phyloP scores from a whole-genome alignment of 2,888 invertebrate genomes.

The Pyrocoelia pectoralis region DNA sequence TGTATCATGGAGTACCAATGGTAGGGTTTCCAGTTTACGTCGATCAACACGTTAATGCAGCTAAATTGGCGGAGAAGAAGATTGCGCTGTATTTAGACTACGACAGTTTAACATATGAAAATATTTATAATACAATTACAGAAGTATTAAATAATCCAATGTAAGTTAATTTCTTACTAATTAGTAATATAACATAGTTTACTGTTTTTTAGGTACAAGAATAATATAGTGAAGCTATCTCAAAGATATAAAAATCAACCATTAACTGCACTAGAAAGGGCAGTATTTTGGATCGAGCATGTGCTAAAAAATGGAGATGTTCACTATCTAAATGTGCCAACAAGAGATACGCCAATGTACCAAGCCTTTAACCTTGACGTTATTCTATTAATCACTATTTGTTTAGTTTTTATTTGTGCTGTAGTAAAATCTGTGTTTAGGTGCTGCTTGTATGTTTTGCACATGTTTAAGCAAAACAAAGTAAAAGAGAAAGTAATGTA shows the following conservation, averaged over 20 bases:
- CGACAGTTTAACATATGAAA: conserved; percentile 16
- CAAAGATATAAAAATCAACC: conserved; percentile 37
- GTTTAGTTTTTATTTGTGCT: too few species aligned
- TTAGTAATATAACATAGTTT: too few species aligned
- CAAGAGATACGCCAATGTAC: conserved; percentile 27
- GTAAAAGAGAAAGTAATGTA: too few species aligned
- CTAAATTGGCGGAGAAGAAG: background rate
- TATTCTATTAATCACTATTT: too few species aligned
- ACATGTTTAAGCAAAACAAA: too few species aligned
- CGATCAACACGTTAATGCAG: conserved; percentile 38
- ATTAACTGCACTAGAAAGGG: conserved; percentile 37
- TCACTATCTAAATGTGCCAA: conserved; percentile 26
- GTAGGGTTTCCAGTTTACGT: conserved; percentile 42
- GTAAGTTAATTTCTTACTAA: too few species aligned
- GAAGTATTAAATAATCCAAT: conserved; percentile 22
- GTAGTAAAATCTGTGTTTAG: too few species aligned
- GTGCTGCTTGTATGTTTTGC: too few species aligned
- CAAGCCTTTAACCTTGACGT: too few species aligned
- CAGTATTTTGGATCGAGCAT: conserved; percentile 41
- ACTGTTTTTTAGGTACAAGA: conserved; percentile 39
- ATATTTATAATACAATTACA: background rate
- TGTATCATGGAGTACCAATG: conserved; percentile 43
- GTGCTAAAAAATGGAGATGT: conserved; percentile 30
- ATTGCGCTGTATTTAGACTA: conserved; percentile 12
- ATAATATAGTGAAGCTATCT: conserved; percentile 35